A percentile compares a stretch with the other conserved stretches of the same genome.
These are phyloP conservation scores for Ophion ventricosus DNA, from an alignment of 2,888 invertebrate species.

Conservation along the genomic window DNA sequence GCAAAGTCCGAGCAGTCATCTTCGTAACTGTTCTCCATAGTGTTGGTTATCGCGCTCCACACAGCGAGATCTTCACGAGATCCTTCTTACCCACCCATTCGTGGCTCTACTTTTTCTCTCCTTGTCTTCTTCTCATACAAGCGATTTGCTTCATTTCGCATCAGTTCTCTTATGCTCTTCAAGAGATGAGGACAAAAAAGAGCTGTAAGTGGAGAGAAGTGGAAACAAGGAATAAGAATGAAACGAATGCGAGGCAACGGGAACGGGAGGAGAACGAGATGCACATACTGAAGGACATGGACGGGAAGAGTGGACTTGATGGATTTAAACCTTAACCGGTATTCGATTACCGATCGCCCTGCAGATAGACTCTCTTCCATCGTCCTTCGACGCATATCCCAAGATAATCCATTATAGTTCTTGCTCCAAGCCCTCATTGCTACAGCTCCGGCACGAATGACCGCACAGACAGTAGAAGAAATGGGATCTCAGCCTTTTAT, in stretches of 20 bases:
- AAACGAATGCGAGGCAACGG: slow-evolving; percentile 30
- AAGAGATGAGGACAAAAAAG: slow-evolving; percentile 36
- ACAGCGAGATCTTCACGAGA: slow-evolving; percentile 21
- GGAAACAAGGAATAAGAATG: slow-evolving; percentile 8
- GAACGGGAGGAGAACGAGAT: slow-evolving; percentile 58
- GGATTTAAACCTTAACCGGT: slow-evolving; percentile 80
- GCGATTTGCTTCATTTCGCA: neutral
- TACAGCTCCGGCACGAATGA: slow-evolving; percentile 20
- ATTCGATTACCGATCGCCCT: slow-evolving; percentile 77
- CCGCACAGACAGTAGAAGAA: slow-evolving; percentile 8
- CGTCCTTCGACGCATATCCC: slow-evolving; percentile 49
- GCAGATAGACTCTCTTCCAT: slow-evolving; percentile 24
- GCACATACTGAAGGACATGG: slow-evolving; percentile 41
- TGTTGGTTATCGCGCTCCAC: slow-evolving; percentile 44
- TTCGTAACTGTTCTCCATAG: slow-evolving; percentile 38
- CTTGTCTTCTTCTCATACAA: neutral
- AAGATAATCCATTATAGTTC: slow-evolving; percentile 81
- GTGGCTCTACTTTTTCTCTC: neutral
- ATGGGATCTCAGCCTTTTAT: slow-evolving; percentile 49
- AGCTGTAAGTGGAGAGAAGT: neutral
- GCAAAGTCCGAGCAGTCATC: slow-evolving; percentile 38
- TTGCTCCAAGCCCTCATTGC: slow-evolving; percentile 70
- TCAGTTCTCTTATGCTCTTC: slow-evolving; percentile 22
- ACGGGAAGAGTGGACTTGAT: slow-evolving; percentile 71
- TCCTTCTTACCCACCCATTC: slow-evolving; percentile 25